A percentile compares a stretch with the other conserved stretches of the same genome.
Evolutionary conservation across 2,888 invertebrate species (phyloP).

Genomic region (Drosophila suboccidentalis): DNA sequence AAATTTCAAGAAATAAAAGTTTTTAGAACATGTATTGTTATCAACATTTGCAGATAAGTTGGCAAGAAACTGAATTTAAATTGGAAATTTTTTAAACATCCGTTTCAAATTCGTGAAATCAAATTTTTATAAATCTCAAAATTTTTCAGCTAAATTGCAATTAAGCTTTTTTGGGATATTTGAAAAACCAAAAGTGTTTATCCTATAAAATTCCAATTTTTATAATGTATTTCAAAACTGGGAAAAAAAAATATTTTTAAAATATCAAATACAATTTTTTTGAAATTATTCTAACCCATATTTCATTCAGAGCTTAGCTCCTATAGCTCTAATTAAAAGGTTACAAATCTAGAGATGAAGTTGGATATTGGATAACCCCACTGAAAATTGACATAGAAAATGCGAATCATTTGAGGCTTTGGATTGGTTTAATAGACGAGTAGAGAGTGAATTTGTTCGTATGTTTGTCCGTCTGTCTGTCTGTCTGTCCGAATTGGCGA

Average conservation of each 20-base stretch:
- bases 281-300: too few species aligned
- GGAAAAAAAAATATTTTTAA: too few species aligned
- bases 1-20: background rate
- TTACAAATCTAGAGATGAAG: background rate
- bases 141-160: too few species aligned
- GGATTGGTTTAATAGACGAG: constrained; percentile 4
- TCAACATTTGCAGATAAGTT: background rate
- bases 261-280: too few species aligned
- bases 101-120: too few species aligned
- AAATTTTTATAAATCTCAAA: too few species aligned
- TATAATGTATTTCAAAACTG: too few species aligned
- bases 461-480: background rate
- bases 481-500: background rate
- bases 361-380: background rate
- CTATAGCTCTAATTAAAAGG: background rate
- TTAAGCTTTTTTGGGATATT: too few species aligned
- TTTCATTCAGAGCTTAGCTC: too few species aligned
- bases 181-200: too few species aligned
- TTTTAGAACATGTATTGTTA: background rate
- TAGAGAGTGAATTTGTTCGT: background rate
- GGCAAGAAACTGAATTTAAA: background rate
- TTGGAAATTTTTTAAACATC: too few species aligned
- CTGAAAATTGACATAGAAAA: background rate
- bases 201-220: too few species aligned
- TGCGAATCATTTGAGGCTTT: constrained; percentile 3